These are phyloP conservation scores for Chaenodraco wilsoni DNA, from an alignment of 2,797 vertebrate genomes.

Conservation along the genomic window DNA sequence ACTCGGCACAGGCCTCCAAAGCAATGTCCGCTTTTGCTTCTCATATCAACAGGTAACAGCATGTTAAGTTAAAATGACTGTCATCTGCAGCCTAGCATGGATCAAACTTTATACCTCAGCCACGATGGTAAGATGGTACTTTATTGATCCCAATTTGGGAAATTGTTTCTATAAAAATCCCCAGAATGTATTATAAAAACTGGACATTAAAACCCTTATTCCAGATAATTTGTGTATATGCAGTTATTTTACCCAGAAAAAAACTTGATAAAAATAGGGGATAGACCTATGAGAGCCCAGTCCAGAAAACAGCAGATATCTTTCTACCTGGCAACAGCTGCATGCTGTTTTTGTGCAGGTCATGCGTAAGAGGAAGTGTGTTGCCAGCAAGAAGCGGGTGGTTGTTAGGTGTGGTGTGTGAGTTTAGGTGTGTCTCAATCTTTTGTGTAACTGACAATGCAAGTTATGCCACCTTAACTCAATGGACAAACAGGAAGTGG, in stretches of 20 bases:
- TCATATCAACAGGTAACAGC: not conserved
- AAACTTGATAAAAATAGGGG: not conserved
- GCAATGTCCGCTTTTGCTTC: not conserved
- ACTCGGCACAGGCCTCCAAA: not conserved
- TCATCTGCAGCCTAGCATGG: not conserved
- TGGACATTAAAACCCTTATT: too few relatives aligned
- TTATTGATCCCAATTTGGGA: too few relatives aligned
- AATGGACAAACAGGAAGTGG: constrained; percentile 19
- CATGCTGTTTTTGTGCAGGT: not conserved
- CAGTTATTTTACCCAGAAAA: too few relatives aligned
- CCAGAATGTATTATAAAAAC: not conserved
- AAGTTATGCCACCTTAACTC: constrained; percentile 30
- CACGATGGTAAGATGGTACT: too few relatives aligned
- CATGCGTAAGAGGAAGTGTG: constrained; percentile 1
- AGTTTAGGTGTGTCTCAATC: constrained; percentile 18
- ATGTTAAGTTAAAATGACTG: not conserved
- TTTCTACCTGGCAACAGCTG: not conserved
- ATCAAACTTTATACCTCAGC: not conserved
- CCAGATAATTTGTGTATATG: too few relatives aligned
- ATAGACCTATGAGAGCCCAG: not conserved
- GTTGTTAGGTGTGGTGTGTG: constrained; percentile 3
- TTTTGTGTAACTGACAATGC: constrained; percentile 47
- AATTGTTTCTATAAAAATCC: not conserved
- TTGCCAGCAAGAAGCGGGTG: constrained; percentile 9
- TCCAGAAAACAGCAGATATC: not conserved